Base-by-base conservation (phyloP, 2,113 vertebrate genomes). In the Cyprinodon tularosa region DNA sequence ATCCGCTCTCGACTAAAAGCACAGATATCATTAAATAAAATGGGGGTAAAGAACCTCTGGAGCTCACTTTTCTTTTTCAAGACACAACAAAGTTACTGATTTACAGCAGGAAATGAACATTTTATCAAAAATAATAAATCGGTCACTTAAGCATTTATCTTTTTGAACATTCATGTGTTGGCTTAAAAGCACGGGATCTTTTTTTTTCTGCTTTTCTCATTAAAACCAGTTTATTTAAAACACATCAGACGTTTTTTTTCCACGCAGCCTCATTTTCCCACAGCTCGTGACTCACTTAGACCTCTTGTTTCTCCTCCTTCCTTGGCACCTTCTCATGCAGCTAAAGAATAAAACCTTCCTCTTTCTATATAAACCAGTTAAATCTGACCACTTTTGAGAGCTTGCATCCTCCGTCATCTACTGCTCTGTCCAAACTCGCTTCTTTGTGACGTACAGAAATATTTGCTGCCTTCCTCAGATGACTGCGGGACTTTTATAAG, bases 381-480 rank as follows among this genome's bases (percentile, higher is more conserved):
- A 4, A 53, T 53, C 20, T 29, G 29, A 38, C 4, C 22, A 13
- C n/a, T 59, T 59, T n/a, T 59, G 29, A 71, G 48, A 69, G 72
- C 62, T 84, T 84, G 53, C 84, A 72, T 86, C 81, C 80, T 72
- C 66, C 73, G 12, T 57, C 65, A 17, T 5, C 39, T 10, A 5
- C 12, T 6, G 44, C 44, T 45, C 44, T 45, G 44, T 45, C 44
- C 44, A 45, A 45, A 45, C 44, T 11, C 44, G 9, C 9, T 2
- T 45, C 44, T 45, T 45, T 10, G 9, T 42, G 42, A 9, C 42
- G 1, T 29, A 42, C 42, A 42, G 42, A 9, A 42, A 42, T 1
- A 9, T 15, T 4, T 20, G 13, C 17, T 53, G 10, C 3, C 60
- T 38, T 66, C 12, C n/a, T 47, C 45, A 3, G 44, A 39, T 22